Evolutionary conservation across 30 jellyfish, hydroid and myxozoan genomes (phyloP).

Genomic region (Phacellophora camtschatica): DNA sequence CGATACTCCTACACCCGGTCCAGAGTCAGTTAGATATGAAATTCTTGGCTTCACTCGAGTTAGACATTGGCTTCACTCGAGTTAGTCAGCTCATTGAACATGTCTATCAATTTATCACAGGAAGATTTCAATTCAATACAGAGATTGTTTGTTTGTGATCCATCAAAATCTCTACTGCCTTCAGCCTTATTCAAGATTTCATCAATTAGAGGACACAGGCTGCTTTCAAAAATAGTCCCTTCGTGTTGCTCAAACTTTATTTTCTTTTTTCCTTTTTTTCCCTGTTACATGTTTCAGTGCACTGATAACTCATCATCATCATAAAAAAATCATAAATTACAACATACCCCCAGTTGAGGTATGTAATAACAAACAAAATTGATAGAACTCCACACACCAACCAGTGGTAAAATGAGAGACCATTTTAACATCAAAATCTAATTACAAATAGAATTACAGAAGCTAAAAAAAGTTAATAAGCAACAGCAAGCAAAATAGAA

Average conservation of each 20-base stretch:
- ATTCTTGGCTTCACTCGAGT: background rate
- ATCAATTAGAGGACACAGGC: background rate
- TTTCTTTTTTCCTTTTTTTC: background rate
- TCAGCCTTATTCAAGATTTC: background rate
- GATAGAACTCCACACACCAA: no score
- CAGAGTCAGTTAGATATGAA: background rate
- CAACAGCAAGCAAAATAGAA: no score
- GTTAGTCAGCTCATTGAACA: background rate
- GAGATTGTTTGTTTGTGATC: background rate
- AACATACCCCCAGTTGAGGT: no score
- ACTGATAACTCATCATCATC: background rate
- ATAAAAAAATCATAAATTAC: no score
- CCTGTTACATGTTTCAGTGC: background rate
- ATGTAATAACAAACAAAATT: no score
- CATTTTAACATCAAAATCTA: no score
- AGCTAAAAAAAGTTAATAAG: no score
- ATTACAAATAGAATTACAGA: no score
- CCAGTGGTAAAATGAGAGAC: no score
- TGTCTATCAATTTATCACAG: background rate
- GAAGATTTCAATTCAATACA: background rate
- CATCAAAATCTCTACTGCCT: background rate
- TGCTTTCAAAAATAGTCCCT: background rate
- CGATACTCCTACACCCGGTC: background rate
- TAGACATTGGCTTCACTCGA: background rate
- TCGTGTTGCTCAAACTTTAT: background rate